Evolutionary conservation across 1,140 invertebrate genomes (phyloP).

Genomic region (Cotesia chilonis): DNA sequence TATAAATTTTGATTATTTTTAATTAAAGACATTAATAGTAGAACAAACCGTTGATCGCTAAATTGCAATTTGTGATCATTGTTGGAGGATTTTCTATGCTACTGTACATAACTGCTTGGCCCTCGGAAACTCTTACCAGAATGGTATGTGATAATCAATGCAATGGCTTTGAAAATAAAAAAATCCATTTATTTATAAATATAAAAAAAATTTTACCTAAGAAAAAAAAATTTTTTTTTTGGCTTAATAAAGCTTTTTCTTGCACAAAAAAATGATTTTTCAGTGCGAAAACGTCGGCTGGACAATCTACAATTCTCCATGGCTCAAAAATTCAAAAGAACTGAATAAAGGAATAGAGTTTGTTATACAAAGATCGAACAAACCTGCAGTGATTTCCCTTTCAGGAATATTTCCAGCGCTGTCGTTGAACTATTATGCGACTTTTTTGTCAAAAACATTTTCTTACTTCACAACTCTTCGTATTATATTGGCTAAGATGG

Average conservation of each 20-base stretch:
- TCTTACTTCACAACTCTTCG: not conserved
- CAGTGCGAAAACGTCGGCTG: slow-evolving; percentile 2
- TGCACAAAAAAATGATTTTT: not conserved
- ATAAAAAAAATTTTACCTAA: too few species aligned
- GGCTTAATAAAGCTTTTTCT: too few species aligned
- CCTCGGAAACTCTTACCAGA: slow-evolving; percentile 12
- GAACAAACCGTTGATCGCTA: not conserved
- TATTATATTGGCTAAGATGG: not conserved
- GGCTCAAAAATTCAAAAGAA: not conserved
- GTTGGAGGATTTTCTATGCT: slow-evolving; percentile 2
- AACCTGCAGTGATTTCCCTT: not conserved
- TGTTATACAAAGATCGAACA: not conserved
- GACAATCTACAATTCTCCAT: not conserved
- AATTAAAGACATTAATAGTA: not conserved
- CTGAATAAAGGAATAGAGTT: not conserved
- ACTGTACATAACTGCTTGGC: slow-evolving; percentile 6
- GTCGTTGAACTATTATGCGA: not conserved
- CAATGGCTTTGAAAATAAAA: too few species aligned
- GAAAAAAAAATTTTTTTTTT: too few species aligned
- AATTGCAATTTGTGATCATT: not conserved
- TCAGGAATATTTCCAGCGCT: not conserved
- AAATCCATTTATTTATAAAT: too few species aligned
- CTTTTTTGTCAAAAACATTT: too few species aligned
- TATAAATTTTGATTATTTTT: not conserved
- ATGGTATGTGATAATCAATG: not conserved